These are phyloP conservation scores for Pachypsylla venusta DNA, from an alignment of 1,140 invertebrate genomes.

Conservation along the genomic window DNA sequence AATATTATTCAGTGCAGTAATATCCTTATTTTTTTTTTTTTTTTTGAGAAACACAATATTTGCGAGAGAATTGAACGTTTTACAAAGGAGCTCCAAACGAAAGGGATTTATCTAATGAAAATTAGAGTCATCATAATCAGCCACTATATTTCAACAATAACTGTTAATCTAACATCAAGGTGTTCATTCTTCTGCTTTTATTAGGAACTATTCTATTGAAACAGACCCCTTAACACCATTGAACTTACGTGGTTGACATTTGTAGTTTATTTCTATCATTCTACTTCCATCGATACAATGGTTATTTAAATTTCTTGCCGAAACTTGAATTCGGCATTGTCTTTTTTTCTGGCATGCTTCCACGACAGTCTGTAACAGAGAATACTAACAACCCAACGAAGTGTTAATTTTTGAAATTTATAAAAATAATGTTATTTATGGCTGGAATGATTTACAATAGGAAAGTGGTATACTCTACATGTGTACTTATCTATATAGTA, in stretches of 20 bases:
- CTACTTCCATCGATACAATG: slow-evolving; percentile 73
- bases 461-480: not conserved
- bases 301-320: slow-evolving; percentile 57
- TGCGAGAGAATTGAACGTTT: too few species aligned
- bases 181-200: too few species aligned
- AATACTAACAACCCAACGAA: slow-evolving; percentile 45
- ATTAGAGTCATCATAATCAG: too few species aligned
- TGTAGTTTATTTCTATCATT: slow-evolving; percentile 83
- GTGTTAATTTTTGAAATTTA: not conserved
- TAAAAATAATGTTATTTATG: not conserved
- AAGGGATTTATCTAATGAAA: too few species aligned
- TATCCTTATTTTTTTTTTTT: too few species aligned
- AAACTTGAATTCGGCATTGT: slow-evolving; percentile 71
- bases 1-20: too few species aligned
- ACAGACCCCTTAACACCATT: not conserved
- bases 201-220: too few species aligned
- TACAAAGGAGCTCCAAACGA: too few species aligned
- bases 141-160: too few species aligned
- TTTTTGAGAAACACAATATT: too few species aligned
- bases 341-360: slow-evolving; percentile 80
- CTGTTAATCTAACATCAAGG: too few species aligned
- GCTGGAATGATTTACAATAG: not conserved
- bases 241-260: slow-evolving; percentile 86
- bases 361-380: slow-evolving; percentile 80
- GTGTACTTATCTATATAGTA: not conserved